These are phyloP conservation scores for Taxidea taxus DNA, from an alignment of 2,113 vertebrate genomes.

Conservation along the genomic window DNA sequence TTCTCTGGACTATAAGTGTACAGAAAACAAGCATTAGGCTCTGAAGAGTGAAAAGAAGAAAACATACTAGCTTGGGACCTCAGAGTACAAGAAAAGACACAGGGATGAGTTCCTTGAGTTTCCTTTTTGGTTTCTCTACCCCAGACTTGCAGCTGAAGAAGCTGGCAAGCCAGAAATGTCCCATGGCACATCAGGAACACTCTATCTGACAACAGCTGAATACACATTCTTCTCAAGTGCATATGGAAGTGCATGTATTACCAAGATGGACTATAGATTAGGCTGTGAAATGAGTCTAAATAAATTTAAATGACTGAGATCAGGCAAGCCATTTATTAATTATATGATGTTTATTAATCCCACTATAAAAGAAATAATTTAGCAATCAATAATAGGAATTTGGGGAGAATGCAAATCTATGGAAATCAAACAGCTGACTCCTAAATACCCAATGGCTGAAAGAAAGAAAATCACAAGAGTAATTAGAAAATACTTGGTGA, in stretches of 20 bases:
- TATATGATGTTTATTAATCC: neutral
- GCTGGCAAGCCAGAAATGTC: neutral
- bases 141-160: neutral
- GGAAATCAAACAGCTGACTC: neutral
- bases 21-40: neutral
- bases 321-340: neutral
- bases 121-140: neutral
- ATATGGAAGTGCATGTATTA: neutral
- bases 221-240: neutral
- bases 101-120: neutral
- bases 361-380: neutral
- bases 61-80: neutral
- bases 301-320: neutral
- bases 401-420: neutral
- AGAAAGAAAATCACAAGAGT: neutral
- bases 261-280: neutral
- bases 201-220: neutral
- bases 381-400: neutral
- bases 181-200: neutral
- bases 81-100: neutral
- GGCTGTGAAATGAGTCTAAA: neutral
- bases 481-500: neutral
- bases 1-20: neutral
- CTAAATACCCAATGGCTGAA: neutral
- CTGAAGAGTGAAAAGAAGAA: neutral